These are phyloP conservation scores for Griposia aprilina DNA, from an alignment of 2,888 invertebrate genomes.

Conservation along the genomic window DNA sequence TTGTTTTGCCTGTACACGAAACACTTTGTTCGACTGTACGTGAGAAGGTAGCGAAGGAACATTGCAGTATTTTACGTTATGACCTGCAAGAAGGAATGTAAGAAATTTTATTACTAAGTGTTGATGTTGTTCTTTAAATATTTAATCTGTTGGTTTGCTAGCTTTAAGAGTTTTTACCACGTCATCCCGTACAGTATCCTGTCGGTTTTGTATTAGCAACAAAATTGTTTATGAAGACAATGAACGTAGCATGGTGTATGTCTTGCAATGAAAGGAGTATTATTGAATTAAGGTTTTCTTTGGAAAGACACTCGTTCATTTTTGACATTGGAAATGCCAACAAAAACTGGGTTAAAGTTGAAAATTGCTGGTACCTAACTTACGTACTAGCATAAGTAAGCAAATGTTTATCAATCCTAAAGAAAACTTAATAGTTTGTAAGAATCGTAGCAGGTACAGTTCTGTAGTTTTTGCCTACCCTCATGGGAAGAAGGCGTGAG, in stretches of 20 bases:
- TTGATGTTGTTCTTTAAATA: slow-evolving; percentile 45
- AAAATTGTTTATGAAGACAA: slow-evolving; percentile 10
- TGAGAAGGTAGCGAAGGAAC: background rate
- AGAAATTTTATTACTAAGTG: slow-evolving; percentile 32
- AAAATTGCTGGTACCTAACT: background rate
- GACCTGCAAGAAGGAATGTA: slow-evolving; percentile 15
- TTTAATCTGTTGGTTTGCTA: slow-evolving; percentile 30
- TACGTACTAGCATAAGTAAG: too few relatives aligned
- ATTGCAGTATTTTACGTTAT: slow-evolving; percentile 30
- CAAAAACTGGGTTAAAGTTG: too few relatives aligned
- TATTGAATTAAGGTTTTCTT: background rate
- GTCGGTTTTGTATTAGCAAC: background rate
- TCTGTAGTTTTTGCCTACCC: too few relatives aligned
- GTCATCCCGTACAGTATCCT: background rate
- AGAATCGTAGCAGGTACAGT: too few relatives aligned
- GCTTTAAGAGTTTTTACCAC: slow-evolving; percentile 36
- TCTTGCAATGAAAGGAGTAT: background rate
- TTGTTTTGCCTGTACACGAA: background rate
- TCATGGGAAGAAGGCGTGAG: too few relatives aligned
- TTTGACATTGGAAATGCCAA: background rate
- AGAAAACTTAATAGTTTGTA: too few relatives aligned
- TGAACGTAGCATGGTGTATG: background rate
- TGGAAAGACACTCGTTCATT: background rate
- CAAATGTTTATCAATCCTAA: background rate
- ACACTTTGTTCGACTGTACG: slow-evolving; percentile 8